Evolutionary conservation across 1,140 invertebrate genomes (phyloP), one percentile per base, ranked within the genome.

Genomic region (Sycophila sp.): DNA sequence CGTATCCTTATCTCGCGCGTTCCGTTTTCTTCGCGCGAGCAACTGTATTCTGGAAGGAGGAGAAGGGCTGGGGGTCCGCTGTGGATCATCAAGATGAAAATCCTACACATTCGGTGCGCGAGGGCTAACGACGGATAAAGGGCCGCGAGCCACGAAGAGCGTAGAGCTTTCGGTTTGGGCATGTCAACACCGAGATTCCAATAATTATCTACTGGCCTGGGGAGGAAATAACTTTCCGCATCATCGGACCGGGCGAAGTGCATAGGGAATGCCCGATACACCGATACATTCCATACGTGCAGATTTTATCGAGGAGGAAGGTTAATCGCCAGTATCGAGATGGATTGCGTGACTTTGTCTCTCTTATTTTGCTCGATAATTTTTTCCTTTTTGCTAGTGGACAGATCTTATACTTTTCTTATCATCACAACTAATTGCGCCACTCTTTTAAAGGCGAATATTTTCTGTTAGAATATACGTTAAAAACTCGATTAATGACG

Each of bases 1-100:
- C 75, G 75, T 76, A 72, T 69, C 42, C 75, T 73, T 74, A 74
- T 74, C 67, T 72, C 30, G 58, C 51, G 58, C 69, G 56, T 73
- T 76, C 69, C 62, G 67, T 71, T 71, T 72, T 66, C 34, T 58
- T 11, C 30, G 15, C 22, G 2, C 58, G 53, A 73, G 55, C 34
- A 17, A 13, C 67, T 40, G 45, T 19, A 36, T 5, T 36, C 5
- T 36, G 34, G 34, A 36, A 36, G 34, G 34, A 36, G n/a, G n/a
- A n/a, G n/a, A n/a, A n/a, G n/a, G n/a, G n/a, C n/a, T n/a, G n/a
- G n/a, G n/a, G n/a, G n/a, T n/a, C 13, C 38, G 49, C 68, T 53
- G 42, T 55, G 58, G 59, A 70, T 76, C 72, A 58, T 74, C 67
- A 69, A 59, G 72, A 73, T 73, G 71, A 69, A 73, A 72, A 74